These are phyloP conservation scores for Bradypodion pumilum DNA, from an alignment of 2,797 vertebrate genomes.

Conservation along the genomic window DNA sequence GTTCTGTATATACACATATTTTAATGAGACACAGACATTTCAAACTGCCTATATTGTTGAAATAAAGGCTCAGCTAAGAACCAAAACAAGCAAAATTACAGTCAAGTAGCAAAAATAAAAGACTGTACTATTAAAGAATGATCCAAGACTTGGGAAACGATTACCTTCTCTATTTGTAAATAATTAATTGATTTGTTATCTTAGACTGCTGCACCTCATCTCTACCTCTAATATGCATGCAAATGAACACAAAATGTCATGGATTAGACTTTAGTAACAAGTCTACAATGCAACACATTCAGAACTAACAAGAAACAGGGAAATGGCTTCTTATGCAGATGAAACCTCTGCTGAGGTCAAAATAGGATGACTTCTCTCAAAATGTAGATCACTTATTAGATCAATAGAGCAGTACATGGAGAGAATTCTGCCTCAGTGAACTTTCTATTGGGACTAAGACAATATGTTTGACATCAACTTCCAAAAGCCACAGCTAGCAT, in stretches of 20 bases:
- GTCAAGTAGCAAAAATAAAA: background rate
- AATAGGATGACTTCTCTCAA: background rate
- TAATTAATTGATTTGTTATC: background rate
- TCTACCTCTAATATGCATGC: background rate
- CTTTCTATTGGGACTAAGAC: background rate
- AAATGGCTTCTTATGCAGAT: background rate
- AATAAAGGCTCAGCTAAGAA: background rate
- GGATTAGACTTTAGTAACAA: background rate
- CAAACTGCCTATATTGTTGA: background rate
- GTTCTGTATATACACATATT: background rate
- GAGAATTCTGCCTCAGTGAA: background rate
- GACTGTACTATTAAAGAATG: background rate
- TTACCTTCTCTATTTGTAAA: background rate
- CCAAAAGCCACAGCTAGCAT: background rate
- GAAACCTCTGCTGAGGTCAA: background rate
- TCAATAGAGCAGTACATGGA: background rate
- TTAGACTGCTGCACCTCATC: background rate
- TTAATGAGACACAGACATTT: background rate
- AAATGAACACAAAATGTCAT: background rate
- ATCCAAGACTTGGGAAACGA: background rate
- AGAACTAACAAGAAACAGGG: background rate
- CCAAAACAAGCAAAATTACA: background rate
- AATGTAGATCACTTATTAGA: background rate
- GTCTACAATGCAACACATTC: background rate
- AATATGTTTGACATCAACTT: background rate